These are phyloP conservation scores for Tenthredo scrophulariae DNA, from an alignment of 2,888 invertebrate species.

Conservation along the genomic window DNA sequence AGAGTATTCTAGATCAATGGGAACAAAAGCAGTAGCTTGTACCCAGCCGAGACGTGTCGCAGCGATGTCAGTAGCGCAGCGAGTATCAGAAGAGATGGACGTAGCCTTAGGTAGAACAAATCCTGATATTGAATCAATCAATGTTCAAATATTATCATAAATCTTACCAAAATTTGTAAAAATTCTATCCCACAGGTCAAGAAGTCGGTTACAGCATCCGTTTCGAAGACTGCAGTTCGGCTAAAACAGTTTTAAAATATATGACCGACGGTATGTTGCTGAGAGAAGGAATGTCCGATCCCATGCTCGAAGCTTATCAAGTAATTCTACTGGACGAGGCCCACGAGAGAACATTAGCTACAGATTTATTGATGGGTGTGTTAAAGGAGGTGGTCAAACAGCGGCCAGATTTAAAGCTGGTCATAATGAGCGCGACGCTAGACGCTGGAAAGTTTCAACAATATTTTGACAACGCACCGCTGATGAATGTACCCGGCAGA, in stretches of 20 bases:
- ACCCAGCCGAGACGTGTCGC: constrained; percentile 98
- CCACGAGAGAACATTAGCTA: constrained; percentile 98
- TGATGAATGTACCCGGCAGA: constrained; percentile 98
- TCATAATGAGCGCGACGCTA: constrained; percentile 99
- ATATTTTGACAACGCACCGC: constrained; percentile 98
- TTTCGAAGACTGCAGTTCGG: constrained; percentile 98
- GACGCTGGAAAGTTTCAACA: constrained; percentile 99
- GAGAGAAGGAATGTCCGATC: constrained; percentile 99
- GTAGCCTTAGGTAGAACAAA: constrained; percentile 85
- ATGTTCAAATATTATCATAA: not conserved
- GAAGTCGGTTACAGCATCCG: constrained; percentile 98
- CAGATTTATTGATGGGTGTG: constrained; percentile 99
- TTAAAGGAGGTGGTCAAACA: constrained; percentile 98
- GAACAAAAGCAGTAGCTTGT: constrained; percentile 93
- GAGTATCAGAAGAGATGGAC: constrained; percentile 99
- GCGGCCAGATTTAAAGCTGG: constrained; percentile 94
- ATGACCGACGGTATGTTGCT: constrained; percentile 99
- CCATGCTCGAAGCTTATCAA: constrained; percentile 97
- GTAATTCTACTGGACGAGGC: constrained; percentile 98
- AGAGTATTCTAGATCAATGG: constrained; percentile 84
- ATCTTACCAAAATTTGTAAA: not conserved
- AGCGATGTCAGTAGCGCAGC: constrained; percentile 99
- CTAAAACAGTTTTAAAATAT: constrained; percentile 96
- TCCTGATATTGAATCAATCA: constrained; percentile 5
- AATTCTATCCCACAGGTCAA: constrained; percentile 79